Base-by-base conservation (phyloP, 2,113 vertebrate genomes). In the Aix galericulata region DNA sequence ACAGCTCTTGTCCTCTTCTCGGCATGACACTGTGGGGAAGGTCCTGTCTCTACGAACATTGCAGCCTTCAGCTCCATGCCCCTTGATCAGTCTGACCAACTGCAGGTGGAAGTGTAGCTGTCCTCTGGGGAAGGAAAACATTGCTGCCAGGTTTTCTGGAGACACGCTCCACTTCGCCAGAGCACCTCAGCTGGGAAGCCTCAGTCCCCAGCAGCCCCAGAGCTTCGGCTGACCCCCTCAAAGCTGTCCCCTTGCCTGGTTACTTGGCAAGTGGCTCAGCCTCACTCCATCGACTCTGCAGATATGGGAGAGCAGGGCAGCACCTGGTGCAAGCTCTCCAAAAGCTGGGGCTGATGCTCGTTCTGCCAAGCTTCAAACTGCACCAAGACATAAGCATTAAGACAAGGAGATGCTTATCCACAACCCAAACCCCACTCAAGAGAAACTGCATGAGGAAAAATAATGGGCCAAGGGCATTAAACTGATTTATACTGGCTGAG, bases 401-500 rank as follows among this genome's bases (percentile, higher is more conserved):
- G 82, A 82, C 18, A 64, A 74, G 11, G 26, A 62, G 53, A 91
- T 92, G 50, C 36, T 86, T 69, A 86, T 84, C 67, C 1, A 16
- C 13, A 89, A n/a, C 36, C 36, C 84, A 58, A 84, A 86, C 58
- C 17, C n/a, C 36, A 73, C 38, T 53, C 6, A 1, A 71, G n/a
- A 88, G 27, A 83, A 71, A 80, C 4, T 52, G 32, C 11, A 60
- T 11, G 60, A 90, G 68, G 74, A 95, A 93, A 89, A 75, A 60
- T 40, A 76, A 88, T 82, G 62, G 69, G 53, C 59, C 44, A 73
- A 23, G 44, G 48, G 27, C 50, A 94, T 76, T 69, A 82, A 90
- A 79, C 31, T 92, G 36, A 93, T 92, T 93, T 82, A 86, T 66
- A 82, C 48, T 40, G 62, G 62, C 44, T 89, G 62, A 90, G 48